Evolutionary conservation across 2,797 vertebrate species (phyloP).

Genomic region (Meriones psammophilus): DNA sequence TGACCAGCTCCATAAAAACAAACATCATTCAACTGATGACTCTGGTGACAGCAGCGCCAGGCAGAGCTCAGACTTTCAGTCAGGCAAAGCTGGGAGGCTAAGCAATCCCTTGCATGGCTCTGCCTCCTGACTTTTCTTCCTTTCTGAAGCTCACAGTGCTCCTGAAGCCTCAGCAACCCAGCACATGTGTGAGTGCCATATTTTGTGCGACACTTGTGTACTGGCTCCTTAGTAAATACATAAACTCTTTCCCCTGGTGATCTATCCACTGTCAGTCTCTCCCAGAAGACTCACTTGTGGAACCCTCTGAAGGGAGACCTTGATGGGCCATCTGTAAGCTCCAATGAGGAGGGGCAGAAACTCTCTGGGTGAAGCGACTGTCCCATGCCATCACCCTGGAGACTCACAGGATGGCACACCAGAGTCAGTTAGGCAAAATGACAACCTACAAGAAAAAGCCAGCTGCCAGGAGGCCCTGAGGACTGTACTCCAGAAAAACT

Average conservation of each 20-base stretch:
- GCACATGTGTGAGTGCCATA: neutral
- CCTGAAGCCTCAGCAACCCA: neutral
- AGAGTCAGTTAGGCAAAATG: neutral
- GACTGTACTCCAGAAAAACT: neutral
- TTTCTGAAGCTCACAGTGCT: neutral
- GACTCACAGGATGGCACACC: neutral
- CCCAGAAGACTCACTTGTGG: neutral
- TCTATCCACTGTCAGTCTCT: neutral
- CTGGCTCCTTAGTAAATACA: accelerated
- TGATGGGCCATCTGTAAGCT: neutral
- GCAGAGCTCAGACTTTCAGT: neutral
- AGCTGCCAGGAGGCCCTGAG: neutral
- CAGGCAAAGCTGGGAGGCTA: neutral
- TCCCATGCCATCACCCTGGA: neutral
- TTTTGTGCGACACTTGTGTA: no score
- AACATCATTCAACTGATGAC: neutral
- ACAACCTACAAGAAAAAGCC: neutral
- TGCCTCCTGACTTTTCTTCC: neutral
- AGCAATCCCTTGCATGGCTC: neutral
- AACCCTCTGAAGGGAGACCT: neutral
- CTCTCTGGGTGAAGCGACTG: neutral
- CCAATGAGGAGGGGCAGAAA: neutral
- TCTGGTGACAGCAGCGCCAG: neutral
- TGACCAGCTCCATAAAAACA: neutral
- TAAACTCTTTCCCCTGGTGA: neutral